phyloP scores from a whole-genome alignment of 2,888 invertebrate species.

The Acleris literana region DNA sequence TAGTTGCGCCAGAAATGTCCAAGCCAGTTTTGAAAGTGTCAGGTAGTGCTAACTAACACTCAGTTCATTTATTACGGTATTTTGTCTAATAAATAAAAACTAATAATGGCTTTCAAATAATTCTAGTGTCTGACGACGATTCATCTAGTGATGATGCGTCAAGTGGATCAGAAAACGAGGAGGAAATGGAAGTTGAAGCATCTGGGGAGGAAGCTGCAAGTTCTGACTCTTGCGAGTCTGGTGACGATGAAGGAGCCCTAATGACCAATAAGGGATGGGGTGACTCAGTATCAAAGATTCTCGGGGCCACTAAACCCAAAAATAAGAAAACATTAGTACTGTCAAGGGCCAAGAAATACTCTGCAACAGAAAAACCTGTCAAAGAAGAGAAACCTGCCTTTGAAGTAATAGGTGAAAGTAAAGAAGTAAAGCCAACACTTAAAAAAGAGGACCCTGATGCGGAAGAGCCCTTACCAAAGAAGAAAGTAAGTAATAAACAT shows the following conservation, averaged over 20 bases:
- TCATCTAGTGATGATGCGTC: constrained; percentile 59
- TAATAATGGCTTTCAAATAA: constrained; percentile 17
- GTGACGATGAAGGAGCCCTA: constrained; percentile 49
- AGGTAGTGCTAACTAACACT: constrained; percentile 50
- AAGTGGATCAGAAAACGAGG: constrained; percentile 57
- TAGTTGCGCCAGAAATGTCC: constrained; percentile 58
- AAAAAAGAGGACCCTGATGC: constrained; percentile 55
- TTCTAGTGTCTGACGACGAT: constrained; percentile 61
- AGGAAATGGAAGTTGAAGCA: constrained; percentile 45
- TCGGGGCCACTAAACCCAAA: constrained; percentile 89
- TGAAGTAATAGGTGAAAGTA: constrained; percentile 86
- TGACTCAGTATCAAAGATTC: constrained; percentile 91
- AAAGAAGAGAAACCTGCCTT: constrained; percentile 82
- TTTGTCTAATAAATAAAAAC: not conserved
- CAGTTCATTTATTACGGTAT: not conserved
- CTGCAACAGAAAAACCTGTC: constrained; percentile 75
- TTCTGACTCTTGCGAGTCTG: constrained; percentile 42
- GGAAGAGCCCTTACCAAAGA: constrained; percentile 65
- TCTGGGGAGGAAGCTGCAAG: constrained; percentile 50
- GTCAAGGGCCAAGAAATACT: constrained; percentile 90
- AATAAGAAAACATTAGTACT: constrained; percentile 89
- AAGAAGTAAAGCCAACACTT: constrained; percentile 70
- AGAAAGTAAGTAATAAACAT: constrained; percentile 54
- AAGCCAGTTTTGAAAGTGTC: constrained; percentile 65
- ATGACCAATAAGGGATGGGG: constrained; percentile 89